Evolutionary conservation across 92 coral and sea anemone genomes (phyloP).

Genomic region (Porites evermanni): DNA sequence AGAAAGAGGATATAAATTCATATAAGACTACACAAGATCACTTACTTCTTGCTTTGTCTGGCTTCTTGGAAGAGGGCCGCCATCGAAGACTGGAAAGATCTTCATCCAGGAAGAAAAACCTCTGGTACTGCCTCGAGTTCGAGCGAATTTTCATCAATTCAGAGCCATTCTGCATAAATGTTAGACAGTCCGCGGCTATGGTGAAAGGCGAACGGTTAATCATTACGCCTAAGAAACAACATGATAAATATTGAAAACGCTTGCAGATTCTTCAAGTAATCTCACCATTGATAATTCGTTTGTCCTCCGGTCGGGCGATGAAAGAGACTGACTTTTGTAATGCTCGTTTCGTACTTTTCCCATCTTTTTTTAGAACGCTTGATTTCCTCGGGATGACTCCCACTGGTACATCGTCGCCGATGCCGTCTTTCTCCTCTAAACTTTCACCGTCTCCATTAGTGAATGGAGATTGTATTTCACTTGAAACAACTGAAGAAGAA

Average conservation of each 20-base stretch:
- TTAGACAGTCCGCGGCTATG: conserved; percentile 95
- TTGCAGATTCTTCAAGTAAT: neutral
- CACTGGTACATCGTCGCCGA: conserved; percentile 42
- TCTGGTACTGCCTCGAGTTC: conserved; percentile 88
- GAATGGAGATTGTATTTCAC: conserved; percentile 64
- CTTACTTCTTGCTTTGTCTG: conserved; percentile 98
- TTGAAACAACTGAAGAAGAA: conserved; percentile 60
- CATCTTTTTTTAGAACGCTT: conserved; percentile 92
- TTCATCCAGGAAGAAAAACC: conserved; percentile 92
- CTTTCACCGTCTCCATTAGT: conserved; percentile 77
- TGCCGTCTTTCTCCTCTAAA: conserved; percentile 66
- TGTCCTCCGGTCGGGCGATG: conserved; percentile 97
- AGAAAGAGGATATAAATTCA: conserved; percentile 9
- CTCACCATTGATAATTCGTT: conserved; percentile 96
- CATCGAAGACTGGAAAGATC: conserved; percentile 85
- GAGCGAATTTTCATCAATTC: conserved; percentile 98
- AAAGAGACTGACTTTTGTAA: conserved; percentile 96
- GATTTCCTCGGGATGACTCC: conserved; percentile 76
- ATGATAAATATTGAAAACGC: conserved; percentile 1
- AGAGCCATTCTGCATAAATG: conserved; percentile 96
- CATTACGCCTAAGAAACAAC: conserved; percentile 17
- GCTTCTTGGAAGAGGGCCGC: conserved; percentile 97
- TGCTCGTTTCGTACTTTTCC: conserved; percentile 77
- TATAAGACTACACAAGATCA: conserved; percentile 22
- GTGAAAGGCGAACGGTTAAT: conserved; percentile 27